Percentiles rank a stretch among this genome's conserved stretches.
phyloP scores from a whole-genome alignment of 2,797 vertebrate genomes.

The Lepilemur ruficaudatus region DNA sequence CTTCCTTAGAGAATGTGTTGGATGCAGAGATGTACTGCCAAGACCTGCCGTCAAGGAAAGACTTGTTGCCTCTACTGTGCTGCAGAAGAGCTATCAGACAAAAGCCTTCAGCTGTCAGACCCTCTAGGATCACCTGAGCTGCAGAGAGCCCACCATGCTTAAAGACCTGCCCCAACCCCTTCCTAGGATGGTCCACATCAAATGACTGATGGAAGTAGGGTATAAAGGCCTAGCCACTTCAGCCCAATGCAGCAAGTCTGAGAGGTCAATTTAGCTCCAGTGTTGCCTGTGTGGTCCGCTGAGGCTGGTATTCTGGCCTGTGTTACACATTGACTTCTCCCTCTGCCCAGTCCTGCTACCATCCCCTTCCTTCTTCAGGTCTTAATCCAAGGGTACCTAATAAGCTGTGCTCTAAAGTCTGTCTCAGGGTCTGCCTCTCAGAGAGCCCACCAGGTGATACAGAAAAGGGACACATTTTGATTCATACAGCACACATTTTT shows the following conservation, averaged over 20 bases:
- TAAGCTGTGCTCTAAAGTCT: neutral
- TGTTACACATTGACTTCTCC: neutral
- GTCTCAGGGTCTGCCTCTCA: neutral
- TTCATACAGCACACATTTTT: neutral
- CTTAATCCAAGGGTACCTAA: neutral
- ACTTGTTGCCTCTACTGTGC: neutral
- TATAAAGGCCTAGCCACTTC: neutral
- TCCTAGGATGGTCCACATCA: neutral
- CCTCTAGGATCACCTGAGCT: neutral
- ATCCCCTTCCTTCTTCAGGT: neutral
- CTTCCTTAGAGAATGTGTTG: neutral
- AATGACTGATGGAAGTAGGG: neutral
- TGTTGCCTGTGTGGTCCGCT: neutral
- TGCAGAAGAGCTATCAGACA: neutral
- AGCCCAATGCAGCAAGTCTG: neutral
- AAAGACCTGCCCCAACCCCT: neutral
- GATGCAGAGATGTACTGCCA: neutral
- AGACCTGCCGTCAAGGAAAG: neutral
- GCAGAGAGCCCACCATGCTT: neutral
- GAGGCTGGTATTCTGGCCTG: neutral
- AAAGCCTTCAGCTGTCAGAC: neutral
- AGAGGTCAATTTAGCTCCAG: neutral
- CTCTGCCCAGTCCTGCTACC: neutral
- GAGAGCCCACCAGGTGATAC: neutral
- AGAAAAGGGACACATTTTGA: neutral